These are phyloP conservation scores for Sinotaia quadrata DNA, from an alignment of 2,888 invertebrate genomes.

Conservation along the genomic window DNA sequence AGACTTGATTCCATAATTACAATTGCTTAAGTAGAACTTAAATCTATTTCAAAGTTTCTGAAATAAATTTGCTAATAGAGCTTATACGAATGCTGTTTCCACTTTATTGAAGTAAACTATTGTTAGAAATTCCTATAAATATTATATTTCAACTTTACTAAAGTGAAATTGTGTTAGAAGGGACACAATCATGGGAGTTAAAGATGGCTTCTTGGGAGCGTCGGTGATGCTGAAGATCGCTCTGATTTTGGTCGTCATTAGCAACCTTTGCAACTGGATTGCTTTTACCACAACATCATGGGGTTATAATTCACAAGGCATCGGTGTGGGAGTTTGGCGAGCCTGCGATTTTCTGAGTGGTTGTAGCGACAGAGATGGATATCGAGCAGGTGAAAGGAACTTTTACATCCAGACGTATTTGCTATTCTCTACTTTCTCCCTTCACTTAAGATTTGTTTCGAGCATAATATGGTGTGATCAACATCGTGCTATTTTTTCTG, in stretches of 20 bases:
- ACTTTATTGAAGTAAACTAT: no score
- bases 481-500: no score
- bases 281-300: conserved; percentile 31
- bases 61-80: no score
- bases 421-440: background rate
- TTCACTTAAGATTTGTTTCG: no score
- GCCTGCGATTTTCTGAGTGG: no score
- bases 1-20: no score
- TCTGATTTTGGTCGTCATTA: conserved; percentile 16
- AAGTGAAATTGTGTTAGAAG: background rate
- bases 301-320: background rate
- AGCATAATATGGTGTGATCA: no score
- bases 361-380: no score
- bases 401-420: background rate
- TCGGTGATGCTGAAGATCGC: conserved; percentile 20
- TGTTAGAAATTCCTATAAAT: background rate
- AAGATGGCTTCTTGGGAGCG: conserved; percentile 29
- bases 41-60: no score
- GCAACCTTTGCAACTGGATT: conserved; percentile 29
- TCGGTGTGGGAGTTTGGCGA: background rate
- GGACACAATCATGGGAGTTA: conserved; percentile 22
- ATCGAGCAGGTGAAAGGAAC: background rate
- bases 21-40: no score
- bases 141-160: conserved; percentile 11
- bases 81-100: no score